Conservation (phyloP, 2,797 vertebrate genomes). For the Cuculus canorus region DNA sequence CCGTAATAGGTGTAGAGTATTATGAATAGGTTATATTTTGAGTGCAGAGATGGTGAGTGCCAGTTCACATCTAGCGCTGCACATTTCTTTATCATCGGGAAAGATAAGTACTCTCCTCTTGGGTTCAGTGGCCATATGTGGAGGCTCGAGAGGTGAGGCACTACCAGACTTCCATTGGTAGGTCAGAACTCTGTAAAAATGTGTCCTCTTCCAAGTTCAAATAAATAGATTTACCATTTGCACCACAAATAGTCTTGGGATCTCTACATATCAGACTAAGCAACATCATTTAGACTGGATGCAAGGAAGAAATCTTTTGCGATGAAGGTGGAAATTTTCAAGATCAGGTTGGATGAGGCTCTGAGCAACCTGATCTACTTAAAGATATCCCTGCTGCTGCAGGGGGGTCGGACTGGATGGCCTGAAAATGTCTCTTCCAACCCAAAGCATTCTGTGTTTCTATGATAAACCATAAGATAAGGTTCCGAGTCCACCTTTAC, state of each 20-base stretch:
- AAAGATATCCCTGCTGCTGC: too few relatives aligned
- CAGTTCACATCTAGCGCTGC: accelerated
- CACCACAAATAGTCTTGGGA: accelerated
- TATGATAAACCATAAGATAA: not conserved
- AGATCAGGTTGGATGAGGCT: too few relatives aligned
- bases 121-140: not conserved
- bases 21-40: not conserved
- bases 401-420: too few relatives aligned
- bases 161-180: not conserved
- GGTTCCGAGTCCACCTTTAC: not conserved
- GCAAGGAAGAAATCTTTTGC: too few relatives aligned
- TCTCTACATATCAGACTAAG: not conserved
- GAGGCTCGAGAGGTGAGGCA: not conserved
- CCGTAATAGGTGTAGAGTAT: not conserved
- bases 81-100: not conserved
- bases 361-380: too few relatives aligned
- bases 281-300: not conserved
- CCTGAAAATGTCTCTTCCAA: too few relatives aligned
- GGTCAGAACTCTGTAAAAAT: not conserved
- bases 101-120: not conserved
- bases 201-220: not conserved
- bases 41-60: not conserved
- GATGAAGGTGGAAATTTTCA: too few relatives aligned
- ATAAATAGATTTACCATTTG: not conserved
- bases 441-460: too few relatives aligned